Conservation (phyloP, 1,140 invertebrate genomes). For the Nasonia vitripennis region DNA sequence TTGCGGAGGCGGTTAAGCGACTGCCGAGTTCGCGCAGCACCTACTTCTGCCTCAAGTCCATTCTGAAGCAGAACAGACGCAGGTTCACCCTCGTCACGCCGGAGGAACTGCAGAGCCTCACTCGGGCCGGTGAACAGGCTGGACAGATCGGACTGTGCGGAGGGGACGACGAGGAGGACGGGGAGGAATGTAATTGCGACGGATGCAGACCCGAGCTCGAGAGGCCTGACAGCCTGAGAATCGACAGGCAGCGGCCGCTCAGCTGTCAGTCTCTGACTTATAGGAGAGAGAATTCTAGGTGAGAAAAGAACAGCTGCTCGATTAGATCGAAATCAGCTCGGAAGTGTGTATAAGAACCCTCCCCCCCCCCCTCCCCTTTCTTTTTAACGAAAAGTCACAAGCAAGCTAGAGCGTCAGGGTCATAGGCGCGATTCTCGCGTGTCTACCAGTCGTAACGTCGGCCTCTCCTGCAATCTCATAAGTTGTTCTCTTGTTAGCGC, state of each 20-base stretch:
- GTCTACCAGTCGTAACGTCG: not conserved
- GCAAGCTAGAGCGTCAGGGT: not conserved
- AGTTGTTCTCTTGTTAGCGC: conserved; percentile 36
- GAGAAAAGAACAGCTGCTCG: not conserved
- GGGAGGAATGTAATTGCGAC: conserved; percentile 9
- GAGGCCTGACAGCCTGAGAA: conserved; percentile 53
- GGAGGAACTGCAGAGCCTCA: conserved; percentile 60
- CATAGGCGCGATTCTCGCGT: conserved; percentile 9
- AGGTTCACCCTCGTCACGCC: conserved; percentile 70
- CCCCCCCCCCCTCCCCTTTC: too few relatives aligned
- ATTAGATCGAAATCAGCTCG: too few relatives aligned
- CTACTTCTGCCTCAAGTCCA: conserved; percentile 70
- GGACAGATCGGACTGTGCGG: not conserved
- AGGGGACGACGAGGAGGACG: not conserved
- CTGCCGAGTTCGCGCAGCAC: conserved; percentile 62
- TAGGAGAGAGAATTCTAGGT: conserved; percentile 46
- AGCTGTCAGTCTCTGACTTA: conserved; percentile 43
- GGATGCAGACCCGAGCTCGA: conserved; percentile 23
- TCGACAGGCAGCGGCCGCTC: conserved; percentile 61
- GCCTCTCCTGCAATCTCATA: conserved; percentile 24
- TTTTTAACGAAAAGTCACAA: too few relatives aligned
- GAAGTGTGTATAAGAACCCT: too few relatives aligned
- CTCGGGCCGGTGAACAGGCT: not conserved
- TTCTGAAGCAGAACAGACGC: conserved; percentile 68
- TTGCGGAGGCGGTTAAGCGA: conserved; percentile 58